phyloP scores from a whole-genome alignment of 2,888 invertebrate genomes.

The Chelonus formosanus region DNA sequence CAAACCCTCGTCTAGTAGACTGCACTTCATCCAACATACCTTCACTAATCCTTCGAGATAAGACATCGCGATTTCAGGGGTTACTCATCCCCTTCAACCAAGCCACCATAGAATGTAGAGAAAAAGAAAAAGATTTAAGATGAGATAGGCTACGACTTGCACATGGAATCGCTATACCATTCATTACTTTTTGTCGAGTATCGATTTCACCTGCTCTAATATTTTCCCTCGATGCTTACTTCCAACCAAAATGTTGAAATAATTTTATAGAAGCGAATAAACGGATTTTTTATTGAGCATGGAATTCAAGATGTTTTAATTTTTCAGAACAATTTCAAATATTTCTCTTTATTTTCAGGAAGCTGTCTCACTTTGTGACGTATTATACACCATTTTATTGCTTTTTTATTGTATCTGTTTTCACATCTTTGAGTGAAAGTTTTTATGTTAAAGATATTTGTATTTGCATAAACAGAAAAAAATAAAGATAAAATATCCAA shows the following conservation, averaged over 20 bases:
- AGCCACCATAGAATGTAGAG: neutral
- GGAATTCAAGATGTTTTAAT: conserved; percentile 9
- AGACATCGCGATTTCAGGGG: conserved; percentile 57
- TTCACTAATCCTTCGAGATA: conserved; percentile 48
- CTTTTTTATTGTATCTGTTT: too few relatives aligned
- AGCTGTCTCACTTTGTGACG: too few relatives aligned
- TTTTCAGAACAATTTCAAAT: neutral
- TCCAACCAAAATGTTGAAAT: conserved; percentile 1
- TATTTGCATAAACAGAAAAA: too few relatives aligned
- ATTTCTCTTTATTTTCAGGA: neutral
- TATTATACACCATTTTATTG: neutral
- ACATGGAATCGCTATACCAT: conserved; percentile 2
- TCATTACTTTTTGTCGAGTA: conserved; percentile 22
- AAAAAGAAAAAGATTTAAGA: conserved; percentile 1
- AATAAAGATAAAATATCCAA: too few relatives aligned
- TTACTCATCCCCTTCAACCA: conserved; percentile 21
- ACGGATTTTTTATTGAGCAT: conserved; percentile 7
- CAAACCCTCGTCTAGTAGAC: conserved; percentile 44
- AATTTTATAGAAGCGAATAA: conserved; percentile 16
- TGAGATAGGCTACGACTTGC: conserved; percentile 5
- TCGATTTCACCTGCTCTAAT: conserved; percentile 21
- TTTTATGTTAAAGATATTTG: too few relatives aligned
- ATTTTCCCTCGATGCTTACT: conserved; percentile 3
- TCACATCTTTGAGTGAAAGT: too few relatives aligned
- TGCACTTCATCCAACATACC: conserved; percentile 48